Evolutionary conservation across 2,888 invertebrate species (phyloP), one percentile per base, ranked within the genome.

Genomic region (Eurois occulta): DNA sequence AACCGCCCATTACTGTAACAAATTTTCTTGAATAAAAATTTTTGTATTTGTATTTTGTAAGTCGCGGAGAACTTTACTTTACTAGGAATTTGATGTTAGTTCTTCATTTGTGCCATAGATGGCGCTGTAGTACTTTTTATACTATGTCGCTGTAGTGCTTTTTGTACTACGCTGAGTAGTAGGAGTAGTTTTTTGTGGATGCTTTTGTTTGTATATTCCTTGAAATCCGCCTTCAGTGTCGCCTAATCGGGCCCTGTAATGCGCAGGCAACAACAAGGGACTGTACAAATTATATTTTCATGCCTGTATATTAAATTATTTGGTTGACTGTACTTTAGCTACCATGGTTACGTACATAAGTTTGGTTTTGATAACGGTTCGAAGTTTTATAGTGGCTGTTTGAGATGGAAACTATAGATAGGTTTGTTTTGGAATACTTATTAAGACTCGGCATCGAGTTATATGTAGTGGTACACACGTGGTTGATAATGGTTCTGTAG

Each of bases 331-430:
- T 83, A 72, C 78, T 46, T 35, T 21, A 62, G 16, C 35, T 46
- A 21, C 46, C 67, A 68, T 46, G 58, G 66, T 55, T 58, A 74
- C 18, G 35, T 48, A 76, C 62, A 70, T 76, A 71, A 75, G 70
- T 85, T 86, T 80, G 78, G 77, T 76, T 81, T 75, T 77, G 81
- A 84, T 81, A 85, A 76, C 62, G 72, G 80, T 80, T 70, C 71
- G 46, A 84, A 87, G 82, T 79, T 79, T 86, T 83, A 80, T 84
- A 64, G 83, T 83, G 82, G 77, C 67, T 62, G 82, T 81, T 83
- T 68, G 67, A 81, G 83, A 81, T 81, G 35, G 55, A 71, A 77
- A 72, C 58, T 21, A 72, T 68, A 62, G 67, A 77, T n/a, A 77
- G 35, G 35, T 77, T 77, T 55, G 62, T 81, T 81, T 64, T 48